These are phyloP conservation scores for Stigmatopora argus DNA, from an alignment of 2,113 vertebrate genomes.

Conservation along the genomic window DNA sequence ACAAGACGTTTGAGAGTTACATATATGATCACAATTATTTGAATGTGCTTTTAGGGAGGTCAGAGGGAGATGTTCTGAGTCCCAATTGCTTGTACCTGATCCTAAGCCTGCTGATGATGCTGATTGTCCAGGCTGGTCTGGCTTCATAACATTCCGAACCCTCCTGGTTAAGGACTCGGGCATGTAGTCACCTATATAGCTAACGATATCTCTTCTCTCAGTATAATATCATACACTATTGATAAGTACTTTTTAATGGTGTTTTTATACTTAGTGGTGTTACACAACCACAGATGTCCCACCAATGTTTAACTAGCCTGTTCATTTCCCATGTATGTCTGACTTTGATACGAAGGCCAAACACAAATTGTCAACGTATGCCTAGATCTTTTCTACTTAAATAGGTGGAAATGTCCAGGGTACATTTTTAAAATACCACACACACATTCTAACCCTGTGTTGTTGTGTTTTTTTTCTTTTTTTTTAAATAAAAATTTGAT, in stretches of 20 bases:
- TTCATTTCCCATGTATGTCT: too few species aligned
- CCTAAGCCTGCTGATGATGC: slow-evolving; percentile 60
- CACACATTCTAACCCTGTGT: too few species aligned
- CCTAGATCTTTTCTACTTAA: too few species aligned
- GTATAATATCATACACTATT: slow-evolving; percentile 17
- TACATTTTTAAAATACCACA: too few species aligned
- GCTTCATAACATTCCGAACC: slow-evolving; percentile 41
- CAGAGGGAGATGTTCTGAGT: slow-evolving; percentile 41
- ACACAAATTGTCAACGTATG: too few species aligned
- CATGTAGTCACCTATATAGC: slow-evolving; percentile 11
- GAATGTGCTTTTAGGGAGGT: slow-evolving; percentile 53
- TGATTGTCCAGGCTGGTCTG: slow-evolving; percentile 29
- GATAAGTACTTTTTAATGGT: background rate
- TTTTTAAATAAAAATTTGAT: too few species aligned
- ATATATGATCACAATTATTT: slow-evolving; percentile 16
- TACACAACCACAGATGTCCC: too few species aligned
- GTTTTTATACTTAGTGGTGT: too few species aligned
- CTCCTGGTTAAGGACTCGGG: slow-evolving; percentile 23
- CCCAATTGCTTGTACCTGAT: slow-evolving; percentile 49
- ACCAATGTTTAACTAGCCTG: too few species aligned
- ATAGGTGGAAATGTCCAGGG: too few species aligned
- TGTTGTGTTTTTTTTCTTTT: too few species aligned
- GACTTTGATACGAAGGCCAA: too few species aligned
- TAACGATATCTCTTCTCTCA: slow-evolving; percentile 11
- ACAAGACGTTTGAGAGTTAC: background rate